Conservation (phyloP, 2,113 vertebrate species). For the Eonycteris spelaea region DNA sequence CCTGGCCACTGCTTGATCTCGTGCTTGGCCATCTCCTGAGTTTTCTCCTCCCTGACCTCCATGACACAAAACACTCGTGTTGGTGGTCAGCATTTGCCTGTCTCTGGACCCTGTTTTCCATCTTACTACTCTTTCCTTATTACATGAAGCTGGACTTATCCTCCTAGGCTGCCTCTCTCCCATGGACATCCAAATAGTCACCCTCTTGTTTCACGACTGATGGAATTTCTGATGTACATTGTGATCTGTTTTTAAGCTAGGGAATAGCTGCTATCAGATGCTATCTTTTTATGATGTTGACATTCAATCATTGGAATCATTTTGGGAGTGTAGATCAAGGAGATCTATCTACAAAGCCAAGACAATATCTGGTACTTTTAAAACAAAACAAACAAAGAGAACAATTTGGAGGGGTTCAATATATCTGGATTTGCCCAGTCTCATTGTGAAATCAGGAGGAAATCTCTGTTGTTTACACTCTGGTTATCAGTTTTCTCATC, state of each 20-base stretch:
- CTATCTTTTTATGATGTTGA: background rate
- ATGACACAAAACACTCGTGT: background rate
- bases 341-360: background rate
- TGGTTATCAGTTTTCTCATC: background rate
- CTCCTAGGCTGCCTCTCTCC: background rate
- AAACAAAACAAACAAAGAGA: background rate
- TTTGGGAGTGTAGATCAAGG: background rate
- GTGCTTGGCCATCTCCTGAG: background rate
- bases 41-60: background rate
- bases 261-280: background rate
- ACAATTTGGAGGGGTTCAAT: background rate
- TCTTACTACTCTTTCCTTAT: accelerated
- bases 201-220: background rate
- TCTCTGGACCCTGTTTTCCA: background rate
- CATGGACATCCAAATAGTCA: background rate
- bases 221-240: background rate
- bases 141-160: background rate
- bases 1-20: background rate
- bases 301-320: background rate
- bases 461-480: background rate
- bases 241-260: background rate
- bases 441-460: background rate
- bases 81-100: background rate
- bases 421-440: background rate
- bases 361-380: background rate